A percentile compares a stretch with the other conserved stretches of the same genome.
Evolutionary conservation across 2,888 invertebrate genomes (phyloP).

Genomic region (Diplolepis rosae): DNA sequence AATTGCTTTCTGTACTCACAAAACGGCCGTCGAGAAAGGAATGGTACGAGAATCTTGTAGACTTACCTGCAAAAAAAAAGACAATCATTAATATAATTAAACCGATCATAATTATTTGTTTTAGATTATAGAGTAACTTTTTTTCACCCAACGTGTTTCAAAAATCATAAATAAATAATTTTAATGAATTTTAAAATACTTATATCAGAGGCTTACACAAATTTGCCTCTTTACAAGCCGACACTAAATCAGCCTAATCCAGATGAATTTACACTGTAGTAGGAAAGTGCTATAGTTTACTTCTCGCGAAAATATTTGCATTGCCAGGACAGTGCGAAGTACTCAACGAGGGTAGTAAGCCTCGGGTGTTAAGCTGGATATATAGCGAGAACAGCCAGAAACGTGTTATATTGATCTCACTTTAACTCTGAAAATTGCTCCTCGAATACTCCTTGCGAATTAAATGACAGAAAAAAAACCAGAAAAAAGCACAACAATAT

Average conservation of each 20-base stretch:
- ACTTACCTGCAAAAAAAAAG: neutral
- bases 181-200: neutral
- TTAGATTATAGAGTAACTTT: neutral
- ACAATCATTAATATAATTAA: neutral
- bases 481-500: neutral
- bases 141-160: neutral
- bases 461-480: too few species aligned
- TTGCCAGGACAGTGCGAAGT: conserved; percentile 19
- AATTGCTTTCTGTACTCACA: neutral
- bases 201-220: neutral
- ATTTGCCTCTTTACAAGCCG: neutral
- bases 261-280: conserved; percentile 20
- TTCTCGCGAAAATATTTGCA: conserved; percentile 26
- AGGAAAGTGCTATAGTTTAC: conserved; percentile 29
- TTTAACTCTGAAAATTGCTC: neutral
- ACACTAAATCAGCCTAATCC: conserved; percentile 27
- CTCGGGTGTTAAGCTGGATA: conserved; percentile 12
- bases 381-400: neutral
- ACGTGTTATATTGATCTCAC: conserved; percentile 1
- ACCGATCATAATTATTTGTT: neutral
- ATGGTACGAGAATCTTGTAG: too few species aligned
- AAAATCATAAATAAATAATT: neutral
- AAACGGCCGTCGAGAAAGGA: neutral
- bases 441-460: too few species aligned
- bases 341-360: conserved; percentile 14